Conservation (phyloP, 2,797 vertebrate species). For the Anisognathus igniventris region DNA sequence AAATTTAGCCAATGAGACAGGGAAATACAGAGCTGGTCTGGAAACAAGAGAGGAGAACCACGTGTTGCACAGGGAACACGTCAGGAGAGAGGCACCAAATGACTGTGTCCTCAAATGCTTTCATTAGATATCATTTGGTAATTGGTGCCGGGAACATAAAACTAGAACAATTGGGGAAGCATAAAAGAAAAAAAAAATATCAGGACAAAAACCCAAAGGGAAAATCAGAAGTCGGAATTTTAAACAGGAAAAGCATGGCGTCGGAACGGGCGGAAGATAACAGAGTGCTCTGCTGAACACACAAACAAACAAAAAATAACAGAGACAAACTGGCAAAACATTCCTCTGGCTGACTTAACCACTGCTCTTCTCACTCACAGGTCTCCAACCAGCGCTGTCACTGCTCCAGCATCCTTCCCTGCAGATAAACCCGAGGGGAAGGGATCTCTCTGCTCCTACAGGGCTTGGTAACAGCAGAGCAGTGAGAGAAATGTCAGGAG, state of each 20-base stretch:
- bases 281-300: conserved; percentile 80
- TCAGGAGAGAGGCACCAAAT: background rate
- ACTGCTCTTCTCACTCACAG: conserved; percentile 72
- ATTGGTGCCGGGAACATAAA: background rate
- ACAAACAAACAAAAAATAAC: conserved; percentile 82
- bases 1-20: background rate
- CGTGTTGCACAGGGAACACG: background rate
- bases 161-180: conserved; percentile 45
- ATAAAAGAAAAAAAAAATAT: conserved; percentile 45
- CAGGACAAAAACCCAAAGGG: conserved; percentile 57
- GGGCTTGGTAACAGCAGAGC: background rate
- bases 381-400: conserved; percentile 43
- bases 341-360: conserved; percentile 74
- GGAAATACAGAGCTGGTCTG: background rate
- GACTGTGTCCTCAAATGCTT: conserved; percentile 16
- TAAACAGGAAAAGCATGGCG: conserved; percentile 98
- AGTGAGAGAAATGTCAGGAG: background rate
- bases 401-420: conserved; percentile 42
- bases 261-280: conserved; percentile 91
- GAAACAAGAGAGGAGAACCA: background rate
- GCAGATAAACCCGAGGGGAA: background rate
- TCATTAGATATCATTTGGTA: conserved; percentile 71
- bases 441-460: background rate
- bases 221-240: conserved; percentile 80
- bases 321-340: conserved; percentile 65